Evolutionary conservation across 2,797 vertebrate genomes (phyloP), one percentile per base, ranked within the genome.

Genomic region (Prionace glauca): DNA sequence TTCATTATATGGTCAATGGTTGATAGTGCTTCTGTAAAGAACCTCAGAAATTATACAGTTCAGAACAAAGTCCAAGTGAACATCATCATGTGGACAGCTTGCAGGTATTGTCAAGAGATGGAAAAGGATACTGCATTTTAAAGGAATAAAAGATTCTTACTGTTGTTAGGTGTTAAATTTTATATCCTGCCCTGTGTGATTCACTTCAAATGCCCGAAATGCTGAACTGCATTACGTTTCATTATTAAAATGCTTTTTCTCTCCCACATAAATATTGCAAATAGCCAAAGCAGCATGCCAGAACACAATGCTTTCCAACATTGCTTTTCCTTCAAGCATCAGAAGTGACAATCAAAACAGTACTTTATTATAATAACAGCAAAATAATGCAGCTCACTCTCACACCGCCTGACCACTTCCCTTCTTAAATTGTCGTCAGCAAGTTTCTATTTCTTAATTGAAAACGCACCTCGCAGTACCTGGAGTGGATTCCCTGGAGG

Each of bases 401-500:
- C 24, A 1, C 36, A 45, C 22, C 72, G 65, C n/a, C 92, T 71
- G 65, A 94, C 92, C 36, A 45, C 22, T 94, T 69, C 3, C 91
- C 20, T 71, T 94, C 92, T 94, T n/a, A 72, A 94, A 71, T 94
- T 36, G 32, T 20, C 71, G 36, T 26, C 92, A 71, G 67, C 67
- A 94, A 7, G 67, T 45, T 94, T 69, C 26, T 94, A 72, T 72
- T 94, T 94, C 92, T 94, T 94, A 94, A 94, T 94, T 94, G 92
- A 94, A 94, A 94, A 69, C 72, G 26, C n/a, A 72, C 92, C 67
- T 94, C 10, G 67, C 36, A 69, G 20, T 71, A 41, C 92, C 10
- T 50, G 69, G 8, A 72, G 41, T 71, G 32, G 36, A 92, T 1
- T 94, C 65, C 36, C 92, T 72, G n/a, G 92, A 94, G 91, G 10